These are phyloP conservation scores for Agelas oroides DNA, from an alignment of 37 sponge, comb jelly and placozoan species.

Conservation along the genomic window DNA sequence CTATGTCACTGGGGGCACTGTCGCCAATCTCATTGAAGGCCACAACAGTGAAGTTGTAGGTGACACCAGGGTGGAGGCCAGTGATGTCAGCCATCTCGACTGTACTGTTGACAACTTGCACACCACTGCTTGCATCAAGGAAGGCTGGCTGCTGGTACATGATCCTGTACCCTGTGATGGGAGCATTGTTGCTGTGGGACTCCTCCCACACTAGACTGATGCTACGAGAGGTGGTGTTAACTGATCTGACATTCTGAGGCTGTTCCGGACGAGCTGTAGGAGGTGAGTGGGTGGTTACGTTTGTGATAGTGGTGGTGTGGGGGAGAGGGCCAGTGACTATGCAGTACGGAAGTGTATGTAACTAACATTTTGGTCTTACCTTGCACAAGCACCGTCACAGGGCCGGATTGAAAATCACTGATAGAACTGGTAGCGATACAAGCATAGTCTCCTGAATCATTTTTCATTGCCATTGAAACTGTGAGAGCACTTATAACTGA, in stretches of 20 bases:
- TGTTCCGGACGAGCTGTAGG: constrained; percentile 60
- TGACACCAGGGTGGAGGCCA: constrained; percentile 55
- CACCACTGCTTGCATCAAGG: constrained; percentile 8
- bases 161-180: constrained; percentile 42
- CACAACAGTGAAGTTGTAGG: too few relatives aligned
- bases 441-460: constrained; percentile 51
- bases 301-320: too few relatives aligned
- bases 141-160: constrained; percentile 31
- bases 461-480: constrained; percentile 9
- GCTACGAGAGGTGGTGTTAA: constrained; percentile 39
- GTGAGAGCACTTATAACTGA: constrained; percentile 42
- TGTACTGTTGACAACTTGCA: background rate
- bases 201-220: constrained; percentile 41
- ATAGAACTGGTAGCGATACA: constrained; percentile 15
- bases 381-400: constrained; percentile 23
- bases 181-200: constrained; percentile 74
- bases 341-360: too few relatives aligned
- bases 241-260: too few relatives aligned
- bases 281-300: too few relatives aligned
- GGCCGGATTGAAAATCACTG: background rate
- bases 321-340: too few relatives aligned
- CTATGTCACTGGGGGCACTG: constrained; percentile 38
- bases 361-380: too few relatives aligned
- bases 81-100: constrained; percentile 25
- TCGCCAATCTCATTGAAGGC: constrained; percentile 61